Conservation (phyloP, 2,888 invertebrate genomes). For the Cheilosia scutellata region DNA sequence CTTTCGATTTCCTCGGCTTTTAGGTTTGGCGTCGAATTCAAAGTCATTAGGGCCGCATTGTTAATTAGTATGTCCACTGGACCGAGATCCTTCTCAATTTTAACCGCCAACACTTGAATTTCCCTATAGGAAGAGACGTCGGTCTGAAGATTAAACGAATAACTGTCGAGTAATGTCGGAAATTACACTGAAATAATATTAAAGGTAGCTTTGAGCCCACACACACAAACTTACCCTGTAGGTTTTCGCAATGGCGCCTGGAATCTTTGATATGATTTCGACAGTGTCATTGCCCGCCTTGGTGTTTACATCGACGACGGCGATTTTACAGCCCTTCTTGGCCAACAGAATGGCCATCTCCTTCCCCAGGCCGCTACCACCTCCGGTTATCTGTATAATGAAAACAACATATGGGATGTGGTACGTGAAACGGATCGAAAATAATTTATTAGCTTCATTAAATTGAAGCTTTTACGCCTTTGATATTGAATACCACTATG, state of each 20-base stretch:
- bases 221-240: conserved; percentile 80
- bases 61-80: conserved; percentile 84
- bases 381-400: conserved; percentile 83
- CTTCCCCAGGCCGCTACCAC: conserved; percentile 84
- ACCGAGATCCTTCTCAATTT: conserved; percentile 83
- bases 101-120: conserved; percentile 81
- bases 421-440: conserved; percentile 35
- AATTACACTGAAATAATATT: conserved; percentile 60
- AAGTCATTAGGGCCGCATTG: conserved; percentile 84
- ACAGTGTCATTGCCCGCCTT: conserved; percentile 82
- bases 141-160: conserved; percentile 78
- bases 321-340: conserved; percentile 83
- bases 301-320: conserved; percentile 83
- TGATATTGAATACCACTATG: conserved; percentile 41
- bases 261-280: conserved; percentile 81
- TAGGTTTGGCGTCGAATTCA: conserved; percentile 82
- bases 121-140: conserved; percentile 83
- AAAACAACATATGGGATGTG: not conserved
- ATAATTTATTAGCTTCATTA: conserved; percentile 63
- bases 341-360: conserved; percentile 84
- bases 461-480: conserved; percentile 39
- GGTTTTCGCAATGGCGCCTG: conserved; percentile 81
- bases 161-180: conserved; percentile 71
- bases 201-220: not conserved
- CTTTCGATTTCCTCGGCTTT: conserved; percentile 83